Evolutionary conservation across 2,888 invertebrate genomes (phyloP).

Genomic region (Idaea aversata): DNA sequence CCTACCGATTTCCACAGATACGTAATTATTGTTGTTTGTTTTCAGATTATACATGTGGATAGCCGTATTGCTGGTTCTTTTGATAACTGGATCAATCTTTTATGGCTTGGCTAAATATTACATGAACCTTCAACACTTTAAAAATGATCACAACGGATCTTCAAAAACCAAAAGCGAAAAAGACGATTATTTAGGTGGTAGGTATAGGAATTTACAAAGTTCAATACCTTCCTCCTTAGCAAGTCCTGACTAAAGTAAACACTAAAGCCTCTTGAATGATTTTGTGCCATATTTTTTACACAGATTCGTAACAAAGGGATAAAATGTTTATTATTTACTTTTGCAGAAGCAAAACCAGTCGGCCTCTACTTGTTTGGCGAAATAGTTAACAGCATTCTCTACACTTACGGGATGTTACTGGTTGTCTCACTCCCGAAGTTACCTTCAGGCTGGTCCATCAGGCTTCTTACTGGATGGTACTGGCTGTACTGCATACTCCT

Average conservation of each 20-base stretch:
- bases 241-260: neutral
- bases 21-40: constrained; percentile 15
- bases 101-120: constrained; percentile 83
- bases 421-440: constrained; percentile 88
- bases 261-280: neutral
- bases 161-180: constrained; percentile 19
- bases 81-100: constrained; percentile 84
- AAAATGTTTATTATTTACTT: constrained; percentile 13
- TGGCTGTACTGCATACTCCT: constrained; percentile 91
- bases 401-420: constrained; percentile 90
- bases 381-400: constrained; percentile 86
- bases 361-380: constrained; percentile 87
- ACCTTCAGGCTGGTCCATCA: constrained; percentile 89
- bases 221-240: neutral
- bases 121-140: constrained; percentile 57
- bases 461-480: constrained; percentile 92
- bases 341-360: constrained; percentile 64
- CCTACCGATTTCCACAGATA: neutral
- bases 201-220: neutral
- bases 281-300: neutral
- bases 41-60: constrained; percentile 87
- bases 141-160: constrained; percentile 30
- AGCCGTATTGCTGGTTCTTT: constrained; percentile 83
- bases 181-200: constrained; percentile 15
- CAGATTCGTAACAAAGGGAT: constrained; percentile 5